Percentiles rank a stretch among this genome's conserved stretches.
Evolutionary conservation across 2,113 vertebrate species (phyloP).

Genomic region (Crotalus helleri): DNA sequence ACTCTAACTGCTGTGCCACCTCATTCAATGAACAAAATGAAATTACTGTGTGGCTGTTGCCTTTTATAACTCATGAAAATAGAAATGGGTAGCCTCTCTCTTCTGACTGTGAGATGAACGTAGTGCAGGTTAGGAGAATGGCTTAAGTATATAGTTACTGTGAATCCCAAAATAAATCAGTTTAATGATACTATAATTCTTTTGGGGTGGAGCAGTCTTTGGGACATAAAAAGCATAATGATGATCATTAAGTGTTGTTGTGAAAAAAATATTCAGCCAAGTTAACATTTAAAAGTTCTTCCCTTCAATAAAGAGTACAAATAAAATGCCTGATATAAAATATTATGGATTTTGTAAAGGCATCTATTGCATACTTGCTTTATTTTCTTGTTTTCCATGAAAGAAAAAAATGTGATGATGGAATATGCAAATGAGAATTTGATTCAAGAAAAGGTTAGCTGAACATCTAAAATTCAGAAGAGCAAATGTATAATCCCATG

Average conservation of each 20-base stretch:
- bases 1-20: no score
- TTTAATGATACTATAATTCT: slow-evolving; percentile 50
- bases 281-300: slow-evolving; percentile 13
- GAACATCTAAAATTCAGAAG: background rate
- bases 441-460: background rate
- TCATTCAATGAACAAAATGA: no score
- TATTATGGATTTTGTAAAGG: background rate
- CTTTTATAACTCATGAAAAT: no score
- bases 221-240: slow-evolving; percentile 33
- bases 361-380: background rate
- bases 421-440: background rate
- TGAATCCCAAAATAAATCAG: slow-evolving; percentile 56
- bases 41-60: no score
- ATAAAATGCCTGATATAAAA: slow-evolving; percentile 20
- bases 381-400: background rate
- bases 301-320: background rate
- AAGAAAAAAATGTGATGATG: background rate
- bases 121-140: no score
- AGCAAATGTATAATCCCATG: background rate
- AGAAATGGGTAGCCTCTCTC: no score
- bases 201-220: slow-evolving; percentile 43
- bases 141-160: slow-evolving; percentile 37
- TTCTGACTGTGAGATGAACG: no score
- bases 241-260: slow-evolving; percentile 43
- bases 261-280: slow-evolving; percentile 11